phyloP scores from a whole-genome alignment of 2,888 invertebrate species.

The Patella ulyssiponensis region DNA sequence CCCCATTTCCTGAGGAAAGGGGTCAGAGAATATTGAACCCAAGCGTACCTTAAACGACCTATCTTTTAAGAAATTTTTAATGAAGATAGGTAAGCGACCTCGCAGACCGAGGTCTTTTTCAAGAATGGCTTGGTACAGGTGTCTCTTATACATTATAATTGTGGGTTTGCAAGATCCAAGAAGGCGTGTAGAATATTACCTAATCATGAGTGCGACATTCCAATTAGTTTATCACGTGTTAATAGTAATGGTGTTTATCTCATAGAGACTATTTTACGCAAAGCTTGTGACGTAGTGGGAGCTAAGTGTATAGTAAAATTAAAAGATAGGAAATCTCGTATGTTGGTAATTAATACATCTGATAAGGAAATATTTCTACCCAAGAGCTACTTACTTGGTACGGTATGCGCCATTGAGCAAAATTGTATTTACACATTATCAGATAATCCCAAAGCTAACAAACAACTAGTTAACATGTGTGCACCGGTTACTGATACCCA shows the following conservation, averaged over 20 bases:
- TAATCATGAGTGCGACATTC: not conserved
- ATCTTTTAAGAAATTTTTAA: too few relatives aligned
- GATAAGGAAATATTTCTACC: constrained; percentile 25
- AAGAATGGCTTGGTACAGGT: not conserved
- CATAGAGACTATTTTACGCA: not conserved
- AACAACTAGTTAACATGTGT: too few relatives aligned
- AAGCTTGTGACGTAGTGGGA: not conserved
- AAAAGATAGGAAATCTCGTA: not conserved
- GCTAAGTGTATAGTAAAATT: constrained; percentile 5
- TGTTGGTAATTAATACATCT: constrained; percentile 32
- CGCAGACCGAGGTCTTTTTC: too few relatives aligned
- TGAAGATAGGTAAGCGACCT: too few relatives aligned
- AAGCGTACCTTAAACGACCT: too few relatives aligned
- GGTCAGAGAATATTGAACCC: too few relatives aligned
- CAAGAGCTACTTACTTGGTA: constrained; percentile 28
- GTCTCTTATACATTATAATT: not conserved
- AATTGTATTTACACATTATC: too few relatives aligned
- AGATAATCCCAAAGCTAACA: too few relatives aligned
- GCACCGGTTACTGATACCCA: too few relatives aligned
- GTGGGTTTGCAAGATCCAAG: not conserved
- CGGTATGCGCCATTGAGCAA: constrained; percentile 8
- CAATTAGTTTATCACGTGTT: not conserved
- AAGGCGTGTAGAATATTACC: not conserved
- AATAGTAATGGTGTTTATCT: constrained; percentile 3
- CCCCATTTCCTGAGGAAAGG: too few relatives aligned